Evolutionary conservation across 1,140 invertebrate species (phyloP), one percentile per base, ranked within the genome.

Genomic region (Hesperophylax magnus): DNA sequence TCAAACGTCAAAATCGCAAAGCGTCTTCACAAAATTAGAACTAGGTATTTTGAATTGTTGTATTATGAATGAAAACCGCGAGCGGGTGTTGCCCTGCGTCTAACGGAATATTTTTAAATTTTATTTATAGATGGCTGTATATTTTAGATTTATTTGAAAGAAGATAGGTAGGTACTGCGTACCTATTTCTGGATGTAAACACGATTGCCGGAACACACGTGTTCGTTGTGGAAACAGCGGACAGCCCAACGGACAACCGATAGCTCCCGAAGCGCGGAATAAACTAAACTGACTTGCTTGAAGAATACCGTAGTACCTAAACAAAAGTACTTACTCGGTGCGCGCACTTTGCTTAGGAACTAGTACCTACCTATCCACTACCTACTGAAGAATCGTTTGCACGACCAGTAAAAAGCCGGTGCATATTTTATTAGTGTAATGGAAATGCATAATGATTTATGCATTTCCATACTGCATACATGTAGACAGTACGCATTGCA

Each of bases 1-100:
- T 39, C 31, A 60, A 76, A 76, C 56, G 72, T 76, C 72, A 75
- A 75, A 75, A 75, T 56, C n/a, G 52, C 15, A 58, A 58, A 24
- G 2, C 9, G 53, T 17, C 20, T 67, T 22, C 14, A 65, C 2
- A 31, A n/a, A 22, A 18, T 47, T 47, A 20, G 34, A 47, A 47
- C 39, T 71, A n/a, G 60, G 27, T 20, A 65, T 27, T 65, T 65
- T 24, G 27, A 67, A 67, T 8, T 39, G 34, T 39, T 27, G 34
- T 47, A 39, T 34, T 69, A 47, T 72, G 63, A 67, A 67, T 27
- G 31, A 17, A 67, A 11, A 53, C 18, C n/a, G 22, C 63, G 27
- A 27, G 63, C 17, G 22, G 3, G 67, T 71, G 67, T 71, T 71
- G 67, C 39, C 67, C 31, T 47, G 18, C 34, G 67, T 20, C 34